phyloP scores from a whole-genome alignment of 2,113 vertebrate species.

The Pterocles burchelli region DNA sequence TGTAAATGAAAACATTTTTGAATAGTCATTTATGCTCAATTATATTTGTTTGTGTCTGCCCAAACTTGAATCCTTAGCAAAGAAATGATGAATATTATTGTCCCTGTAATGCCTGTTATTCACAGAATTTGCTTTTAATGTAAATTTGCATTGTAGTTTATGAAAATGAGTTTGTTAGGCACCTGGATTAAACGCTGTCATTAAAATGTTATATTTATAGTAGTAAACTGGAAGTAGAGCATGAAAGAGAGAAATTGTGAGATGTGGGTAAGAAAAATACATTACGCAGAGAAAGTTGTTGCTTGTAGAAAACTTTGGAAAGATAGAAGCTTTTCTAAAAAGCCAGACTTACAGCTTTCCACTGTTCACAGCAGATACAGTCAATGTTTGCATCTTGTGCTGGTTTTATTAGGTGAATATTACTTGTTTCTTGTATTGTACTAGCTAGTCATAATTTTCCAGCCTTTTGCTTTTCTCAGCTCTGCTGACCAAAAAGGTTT shows the following conservation, averaged over 20 bases:
- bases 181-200: neutral
- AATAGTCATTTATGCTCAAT: neutral
- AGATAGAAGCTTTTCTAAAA: neutral
- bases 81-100: neutral
- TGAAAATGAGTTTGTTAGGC: neutral
- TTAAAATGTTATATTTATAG: neutral
- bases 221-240: neutral
- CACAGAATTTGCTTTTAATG: neutral
- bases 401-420: neutral
- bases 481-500: neutral
- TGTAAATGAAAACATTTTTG: neutral
- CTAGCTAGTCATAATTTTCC: neutral
- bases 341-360: neutral
- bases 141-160: neutral
- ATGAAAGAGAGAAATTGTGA: neutral
- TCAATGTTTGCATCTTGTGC: neutral
- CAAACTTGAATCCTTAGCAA: neutral
- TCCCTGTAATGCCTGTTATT: neutral
- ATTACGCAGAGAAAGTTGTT: neutral
- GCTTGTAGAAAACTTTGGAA: neutral
- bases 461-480: neutral
- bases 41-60: neutral
- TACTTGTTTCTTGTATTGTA: neutral
- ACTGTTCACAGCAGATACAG: neutral
- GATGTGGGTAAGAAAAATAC: neutral